Evolutionary conservation across 2,888 invertebrate species (phyloP), one percentile per base, ranked within the genome.

Genomic region (Disparrhopalites patrizii): DNA sequence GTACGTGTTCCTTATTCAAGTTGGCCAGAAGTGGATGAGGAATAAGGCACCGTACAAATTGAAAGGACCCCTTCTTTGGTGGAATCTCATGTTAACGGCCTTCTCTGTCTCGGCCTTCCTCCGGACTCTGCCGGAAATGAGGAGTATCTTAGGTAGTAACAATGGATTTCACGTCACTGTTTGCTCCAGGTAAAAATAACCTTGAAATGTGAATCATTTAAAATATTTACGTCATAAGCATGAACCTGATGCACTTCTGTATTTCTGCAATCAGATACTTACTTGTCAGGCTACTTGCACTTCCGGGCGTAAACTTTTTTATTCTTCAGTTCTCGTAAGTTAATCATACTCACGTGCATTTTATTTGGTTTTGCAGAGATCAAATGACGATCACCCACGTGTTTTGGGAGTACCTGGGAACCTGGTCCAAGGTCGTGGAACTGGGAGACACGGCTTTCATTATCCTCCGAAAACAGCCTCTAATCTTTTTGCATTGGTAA

Each of bases 381-480:
- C 61, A 63, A 2, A 61, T 66, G 50, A 63, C 70, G 15, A 60
- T 63, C 13, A 61, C 64, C 52, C 66, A 66, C 52, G 60, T 67
- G 1, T 96, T 96, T 81, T 98, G 98, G 98, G 92, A 95, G 73
- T 93, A 89, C 87, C 87, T 95, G 85, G 99, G 99, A 82, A 93
- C 94, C 52, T 83, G 97, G 73, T 95, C 95, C 10, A 62, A 62
- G 51, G 55, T 63, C 25, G 43, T 63, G 0, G 98, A 98, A 81
- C 84, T 98, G 51, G 95, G 94, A 10, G 95, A 96, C 82, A 96
- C 96, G 40, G 85, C 94, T 76, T 96, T 96, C 83, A 90, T 96
- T 70, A 90, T 92, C 56, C 83, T 96, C 67, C 86, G 95, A 69
- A 95, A 95, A 81, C 93, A 93, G 80, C 92, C 91, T 1, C 83